Conservation (phyloP, 1,140 invertebrate genomes). For the Polypedilum pembai region DNA sequence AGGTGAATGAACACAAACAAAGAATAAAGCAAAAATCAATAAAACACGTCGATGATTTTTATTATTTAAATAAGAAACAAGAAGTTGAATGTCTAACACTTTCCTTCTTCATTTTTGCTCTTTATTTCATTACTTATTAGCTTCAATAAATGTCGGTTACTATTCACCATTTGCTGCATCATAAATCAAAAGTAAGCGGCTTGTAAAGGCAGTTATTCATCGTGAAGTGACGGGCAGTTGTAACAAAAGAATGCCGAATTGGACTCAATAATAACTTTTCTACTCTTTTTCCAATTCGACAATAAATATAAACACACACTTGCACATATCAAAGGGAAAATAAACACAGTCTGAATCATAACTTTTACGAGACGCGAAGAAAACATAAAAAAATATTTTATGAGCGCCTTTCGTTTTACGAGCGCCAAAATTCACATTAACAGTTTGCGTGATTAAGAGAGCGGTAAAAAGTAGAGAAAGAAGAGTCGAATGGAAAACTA, state of each 20-base stretch:
- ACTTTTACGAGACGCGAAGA: slow-evolving; percentile 6
- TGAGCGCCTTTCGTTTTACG: slow-evolving; percentile 22
- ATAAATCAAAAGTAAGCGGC: slow-evolving; percentile 1
- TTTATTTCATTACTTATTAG: not conserved
- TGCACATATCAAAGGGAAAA: not conserved
- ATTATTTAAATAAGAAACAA: no score
- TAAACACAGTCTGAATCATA: slow-evolving; percentile 4
- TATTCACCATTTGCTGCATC: slow-evolving; percentile 16
- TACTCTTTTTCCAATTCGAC: not conserved
- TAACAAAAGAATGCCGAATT: not conserved
- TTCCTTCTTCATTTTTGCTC: no score
- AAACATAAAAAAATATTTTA: slow-evolving; percentile 20
- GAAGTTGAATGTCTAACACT: no score
- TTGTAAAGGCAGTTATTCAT: not conserved
- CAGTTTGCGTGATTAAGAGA: slow-evolving; percentile 20
- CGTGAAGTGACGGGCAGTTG: not conserved
- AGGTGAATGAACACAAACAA: no score
- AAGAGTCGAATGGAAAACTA: not conserved
- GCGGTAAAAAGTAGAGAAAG: not conserved
- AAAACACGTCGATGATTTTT: no score
- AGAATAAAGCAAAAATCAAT: no score
- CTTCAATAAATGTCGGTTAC: slow-evolving; percentile 1
- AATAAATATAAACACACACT: not conserved
- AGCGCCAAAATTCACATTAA: slow-evolving; percentile 27
- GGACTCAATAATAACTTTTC: not conserved